phyloP scores from a whole-genome alignment of 2,888 invertebrate species.

The Andrena trimmerana region DNA sequence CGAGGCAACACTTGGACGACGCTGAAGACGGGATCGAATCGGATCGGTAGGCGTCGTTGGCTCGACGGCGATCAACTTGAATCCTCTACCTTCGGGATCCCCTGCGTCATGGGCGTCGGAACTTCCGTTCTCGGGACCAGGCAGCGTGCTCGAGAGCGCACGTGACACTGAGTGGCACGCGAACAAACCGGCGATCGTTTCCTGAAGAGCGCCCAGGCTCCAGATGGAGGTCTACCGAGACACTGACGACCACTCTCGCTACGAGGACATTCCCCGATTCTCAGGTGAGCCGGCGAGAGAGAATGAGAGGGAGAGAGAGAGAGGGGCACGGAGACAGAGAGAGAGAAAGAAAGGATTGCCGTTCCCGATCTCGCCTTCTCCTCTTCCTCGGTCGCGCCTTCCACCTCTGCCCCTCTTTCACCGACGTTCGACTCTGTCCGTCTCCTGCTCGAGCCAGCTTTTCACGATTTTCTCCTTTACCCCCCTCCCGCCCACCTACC shows the following conservation, averaged over 20 bases:
- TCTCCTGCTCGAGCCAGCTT: slow-evolving; percentile 35
- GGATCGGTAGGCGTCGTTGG: slow-evolving; percentile 9
- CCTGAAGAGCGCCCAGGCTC: slow-evolving; percentile 47
- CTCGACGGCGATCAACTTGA: slow-evolving; percentile 15
- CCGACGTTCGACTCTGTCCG: background rate
- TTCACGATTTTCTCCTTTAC: slow-evolving; percentile 72
- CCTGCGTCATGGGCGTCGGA: slow-evolving; percentile 29
- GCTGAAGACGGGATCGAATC: background rate
- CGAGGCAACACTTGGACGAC: background rate
- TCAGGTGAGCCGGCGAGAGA: slow-evolving; percentile 57
- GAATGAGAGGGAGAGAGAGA: slow-evolving; percentile 25
- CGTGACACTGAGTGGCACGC: slow-evolving; percentile 53
- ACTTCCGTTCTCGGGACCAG: background rate
- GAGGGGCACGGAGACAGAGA: slow-evolving; percentile 7
- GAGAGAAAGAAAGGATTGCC: slow-evolving; percentile 42
- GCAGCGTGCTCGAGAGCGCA: slow-evolving; percentile 20
- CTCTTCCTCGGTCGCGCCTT: slow-evolving; percentile 46
- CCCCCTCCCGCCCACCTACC: slow-evolving; percentile 58
- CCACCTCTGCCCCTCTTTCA: slow-evolving; percentile 11
- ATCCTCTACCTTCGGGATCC: slow-evolving; percentile 33
- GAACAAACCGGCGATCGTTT: slow-evolving; percentile 43
- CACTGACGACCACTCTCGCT: slow-evolving; percentile 72
- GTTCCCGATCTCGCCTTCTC: slow-evolving; percentile 51
- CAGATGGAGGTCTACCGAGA: slow-evolving; percentile 73
- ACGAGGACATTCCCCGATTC: slow-evolving; percentile 72